Evolutionary conservation across 2,888 invertebrate species (phyloP), one percentile per base, ranked within the genome.

Genomic region (Drosophila tanythrix): DNA sequence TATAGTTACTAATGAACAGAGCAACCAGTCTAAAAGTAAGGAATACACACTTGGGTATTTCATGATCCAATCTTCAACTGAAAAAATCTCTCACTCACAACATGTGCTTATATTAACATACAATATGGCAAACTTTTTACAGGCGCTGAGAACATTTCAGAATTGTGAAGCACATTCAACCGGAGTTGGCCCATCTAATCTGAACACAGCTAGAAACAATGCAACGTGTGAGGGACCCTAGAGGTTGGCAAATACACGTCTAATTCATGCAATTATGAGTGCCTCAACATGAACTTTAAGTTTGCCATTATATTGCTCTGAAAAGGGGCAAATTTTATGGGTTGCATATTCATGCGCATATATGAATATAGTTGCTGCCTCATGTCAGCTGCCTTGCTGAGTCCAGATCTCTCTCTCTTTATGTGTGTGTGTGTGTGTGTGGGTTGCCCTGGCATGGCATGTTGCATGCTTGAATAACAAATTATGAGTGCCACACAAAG

Each of bases 391-490:
- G 76, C 73, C 71, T n/a, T 52, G 46, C 60, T 18, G 38, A 69
- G 29, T 57, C 66, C 56, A 57, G 40, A 57, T 68, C 57, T 69
- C 40, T 33, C 13, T 55, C 10, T 25, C 4, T 46, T 25, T 40
- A 38, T 10, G 27, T 63, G 3, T 53, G 36, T 53, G 40, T 62
- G 46, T 72, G 76, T 74, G 63, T 70, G 74, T 66, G 64, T 76
- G 74, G 66, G 46, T 56, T 58, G 73, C 55, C 57, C 48, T 73
- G 62, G 50, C 74, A 55, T 68, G 70, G 75, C 88, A 86, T 90
- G 88, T 86, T 86, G 90, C 89, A 86, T 89, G 86, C 89, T 90
- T 86, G 90, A 90, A 86, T 86, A 90, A 90, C 90, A 86, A 86
- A 86, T 86, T 86, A 86, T 90, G 86, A 86, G 75, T 90, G 88